Percentiles rank a stretch among this genome's conserved stretches.
phyloP scores from a whole-genome alignment of 1,140 invertebrate species.

The Colletes gigas region DNA sequence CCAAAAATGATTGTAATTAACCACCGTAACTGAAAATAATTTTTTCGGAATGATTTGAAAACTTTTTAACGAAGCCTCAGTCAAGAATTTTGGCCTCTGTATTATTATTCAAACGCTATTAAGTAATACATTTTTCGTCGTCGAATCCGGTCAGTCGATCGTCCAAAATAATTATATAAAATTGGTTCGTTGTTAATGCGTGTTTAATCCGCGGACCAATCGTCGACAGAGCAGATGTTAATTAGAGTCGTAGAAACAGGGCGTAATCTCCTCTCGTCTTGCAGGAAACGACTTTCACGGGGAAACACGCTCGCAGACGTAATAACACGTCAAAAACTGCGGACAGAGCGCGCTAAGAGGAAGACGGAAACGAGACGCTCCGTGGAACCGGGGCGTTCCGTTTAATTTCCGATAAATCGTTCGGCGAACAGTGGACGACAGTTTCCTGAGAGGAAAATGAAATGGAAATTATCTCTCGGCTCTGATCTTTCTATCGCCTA shows the following conservation, averaged over 20 bases:
- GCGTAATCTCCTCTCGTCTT: not conserved
- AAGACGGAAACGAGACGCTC: slow-evolving; percentile 19
- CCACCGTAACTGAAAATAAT: no score
- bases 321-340: slow-evolving; percentile 12
- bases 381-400: not conserved
- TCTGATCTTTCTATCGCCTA: not conserved
- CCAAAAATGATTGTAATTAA: no score
- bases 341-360: not conserved
- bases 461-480: not conserved
- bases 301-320: not conserved
- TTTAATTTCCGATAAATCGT: slow-evolving; percentile 47
- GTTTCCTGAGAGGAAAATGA: slow-evolving; percentile 30
- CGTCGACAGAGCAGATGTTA: not conserved
- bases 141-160: not conserved
- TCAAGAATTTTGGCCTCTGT: no score
- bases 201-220: not conserved
- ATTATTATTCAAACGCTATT: no score
- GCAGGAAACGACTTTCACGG: not conserved
- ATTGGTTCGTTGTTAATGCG: not conserved
- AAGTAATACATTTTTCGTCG: no score
- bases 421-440: slow-evolving; percentile 19
- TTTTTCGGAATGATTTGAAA: no score
- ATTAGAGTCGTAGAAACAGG: not conserved
- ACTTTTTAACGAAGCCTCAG: no score
- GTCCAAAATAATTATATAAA: not conserved